Evolutionary conservation across 2,888 invertebrate species (phyloP), one percentile per base, ranked within the genome.

Genomic region (Dolichopus griseipennis): DNA sequence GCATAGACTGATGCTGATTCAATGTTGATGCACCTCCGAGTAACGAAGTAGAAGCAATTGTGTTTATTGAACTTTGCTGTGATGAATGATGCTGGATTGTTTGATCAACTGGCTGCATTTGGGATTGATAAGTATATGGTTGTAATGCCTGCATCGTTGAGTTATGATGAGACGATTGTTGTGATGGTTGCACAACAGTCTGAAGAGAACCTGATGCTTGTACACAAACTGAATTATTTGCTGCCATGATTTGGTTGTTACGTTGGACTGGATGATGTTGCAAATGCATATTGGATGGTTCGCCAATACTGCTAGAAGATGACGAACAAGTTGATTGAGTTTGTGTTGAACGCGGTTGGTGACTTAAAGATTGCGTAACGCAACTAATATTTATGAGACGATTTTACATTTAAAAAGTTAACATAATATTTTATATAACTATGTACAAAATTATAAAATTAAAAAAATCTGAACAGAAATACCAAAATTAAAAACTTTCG

Each of bases 201-300:
- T 70, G 68, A 1, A 68, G 68, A 1, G 71, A 70, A 12, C 69
- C 72, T 63, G 75, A 72, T 7, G 76, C 74, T 70, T 76, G 76
- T 2, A 76, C 75, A 72, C 75, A 75, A 70, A 75, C 75, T 22
- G 75, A 75, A 65, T 75, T 76, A 66, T 71, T 76, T 64, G 74
- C 72, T 3, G 74, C 70, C 69, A 76, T 68, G 66, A 75, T 74
- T 0, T 75, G 67, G 41, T 67, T 72, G 41, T 70, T 69, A 18
- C 66, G 66, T 22, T 65, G 71, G n/a, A 52, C 6, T 52, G 52
- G 18, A 52, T 52, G 52, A 65, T 66, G 69, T 61, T 18, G 72
- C 66, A 65, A 70, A 52, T 67, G 68, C 65, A 63, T 66, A 52
- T 61, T 70, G 67, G 68, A 70, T 22, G 71, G 70, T 22, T 73